A percentile compares a stretch with the other conserved stretches of the same genome.
Evolutionary conservation across 2,113 vertebrate genomes (phyloP).

Genomic region (Chauna torquata): DNA sequence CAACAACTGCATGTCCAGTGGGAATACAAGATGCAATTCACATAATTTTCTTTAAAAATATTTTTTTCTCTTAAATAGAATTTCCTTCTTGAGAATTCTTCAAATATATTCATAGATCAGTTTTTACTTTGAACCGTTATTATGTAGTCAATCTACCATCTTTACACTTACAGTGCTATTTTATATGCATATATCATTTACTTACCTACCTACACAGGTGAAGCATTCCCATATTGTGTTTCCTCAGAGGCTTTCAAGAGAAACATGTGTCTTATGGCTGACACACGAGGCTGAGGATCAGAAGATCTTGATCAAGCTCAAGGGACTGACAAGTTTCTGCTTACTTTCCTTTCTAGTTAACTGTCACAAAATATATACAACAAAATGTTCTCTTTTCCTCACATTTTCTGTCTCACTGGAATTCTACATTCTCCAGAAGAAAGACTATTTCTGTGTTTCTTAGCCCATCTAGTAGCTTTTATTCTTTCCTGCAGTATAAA

Average conservation of each 20-base stretch:
- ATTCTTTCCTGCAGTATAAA: too few relatives aligned
- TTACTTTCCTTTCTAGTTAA: neutral
- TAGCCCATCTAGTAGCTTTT: neutral
- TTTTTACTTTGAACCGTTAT: neutral
- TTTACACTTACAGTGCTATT: neutral
- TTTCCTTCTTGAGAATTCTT: neutral
- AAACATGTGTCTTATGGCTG: fast-evolving
- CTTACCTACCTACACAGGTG: neutral
- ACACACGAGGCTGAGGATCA: fast-evolving
- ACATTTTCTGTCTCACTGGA: neutral
- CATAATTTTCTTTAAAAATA: neutral
- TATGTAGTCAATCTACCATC: neutral
- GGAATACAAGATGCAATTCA: neutral
- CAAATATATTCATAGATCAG: neutral
- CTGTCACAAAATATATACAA: neutral
- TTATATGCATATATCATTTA: neutral
- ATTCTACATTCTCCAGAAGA: neutral
- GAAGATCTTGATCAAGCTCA: neutral
- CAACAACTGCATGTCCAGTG: neutral
- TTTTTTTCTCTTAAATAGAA: neutral
- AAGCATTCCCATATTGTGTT: neutral
- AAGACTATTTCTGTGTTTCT: neutral
- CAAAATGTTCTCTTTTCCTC: neutral
- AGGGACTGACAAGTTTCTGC: neutral
- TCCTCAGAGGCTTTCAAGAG: neutral